These are phyloP conservation scores for Neria commutata DNA, from an alignment of 2,888 invertebrate species.

Conservation along the genomic window DNA sequence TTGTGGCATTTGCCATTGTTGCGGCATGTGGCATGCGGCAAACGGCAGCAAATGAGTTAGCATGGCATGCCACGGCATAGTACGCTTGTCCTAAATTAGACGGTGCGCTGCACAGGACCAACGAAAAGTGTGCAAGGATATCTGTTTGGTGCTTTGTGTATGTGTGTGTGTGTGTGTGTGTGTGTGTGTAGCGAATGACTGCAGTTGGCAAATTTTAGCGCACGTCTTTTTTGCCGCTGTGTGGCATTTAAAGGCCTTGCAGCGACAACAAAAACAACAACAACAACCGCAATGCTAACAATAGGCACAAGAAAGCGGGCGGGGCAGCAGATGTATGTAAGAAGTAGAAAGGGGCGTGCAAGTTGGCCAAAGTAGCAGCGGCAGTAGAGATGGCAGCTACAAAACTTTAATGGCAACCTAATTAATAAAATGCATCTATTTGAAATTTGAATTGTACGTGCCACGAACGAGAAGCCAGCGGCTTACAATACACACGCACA, in stretches of 20 bases:
- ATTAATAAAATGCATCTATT: constrained; percentile 54
- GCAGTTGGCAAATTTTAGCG: too few species aligned
- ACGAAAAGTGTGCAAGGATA: not conserved
- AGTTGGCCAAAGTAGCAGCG: constrained; percentile 10
- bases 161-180: constrained; percentile 31
- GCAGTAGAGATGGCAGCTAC: constrained; percentile 8
- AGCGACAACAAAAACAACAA: constrained; percentile 18
- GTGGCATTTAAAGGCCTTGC: too few species aligned
- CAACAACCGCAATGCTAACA: constrained; percentile 24
- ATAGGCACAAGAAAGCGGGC: not conserved
- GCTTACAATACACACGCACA: constrained; percentile 4
- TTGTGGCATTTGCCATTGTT: constrained; percentile 15
- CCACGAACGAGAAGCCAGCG: too few species aligned
- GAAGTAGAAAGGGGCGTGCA: too few species aligned
- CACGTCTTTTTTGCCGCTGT: too few species aligned
- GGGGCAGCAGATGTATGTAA: not conserved
- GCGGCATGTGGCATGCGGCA: constrained; percentile 18
- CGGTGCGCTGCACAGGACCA: not conserved
- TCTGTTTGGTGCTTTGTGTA: constrained; percentile 42
- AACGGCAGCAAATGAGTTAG: not conserved
- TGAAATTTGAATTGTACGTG: constrained; percentile 46
- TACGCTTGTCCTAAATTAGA: too few species aligned
- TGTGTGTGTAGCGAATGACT: constrained; percentile 18
- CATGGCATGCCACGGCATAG: too few species aligned
- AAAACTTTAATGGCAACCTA: constrained; percentile 53